Conservation (phyloP, 2,113 vertebrate genomes). For the Heterotis niloticus region DNA sequence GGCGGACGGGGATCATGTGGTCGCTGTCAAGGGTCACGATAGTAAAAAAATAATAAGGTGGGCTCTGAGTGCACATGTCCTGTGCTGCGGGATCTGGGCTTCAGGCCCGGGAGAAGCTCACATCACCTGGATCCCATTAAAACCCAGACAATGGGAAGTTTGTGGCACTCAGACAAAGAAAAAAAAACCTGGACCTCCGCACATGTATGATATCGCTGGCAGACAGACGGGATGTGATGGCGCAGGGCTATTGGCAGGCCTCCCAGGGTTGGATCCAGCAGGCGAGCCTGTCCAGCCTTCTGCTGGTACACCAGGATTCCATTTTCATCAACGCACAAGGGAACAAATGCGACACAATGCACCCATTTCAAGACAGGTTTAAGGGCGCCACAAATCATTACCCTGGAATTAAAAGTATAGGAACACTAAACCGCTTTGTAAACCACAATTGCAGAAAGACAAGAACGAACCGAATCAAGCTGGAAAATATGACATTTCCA, state of each 20-base stretch:
- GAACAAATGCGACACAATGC: background rate
- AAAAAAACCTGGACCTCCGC: conserved; percentile 10
- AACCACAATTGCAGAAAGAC: background rate
- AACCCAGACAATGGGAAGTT: conserved; percentile 25
- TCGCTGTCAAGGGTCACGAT: background rate
- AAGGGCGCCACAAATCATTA: conserved; percentile 19
- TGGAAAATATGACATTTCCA: background rate
- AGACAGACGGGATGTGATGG: conserved; percentile 27
- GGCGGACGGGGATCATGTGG: background rate
- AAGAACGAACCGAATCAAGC: background rate
- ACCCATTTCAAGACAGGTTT: background rate
- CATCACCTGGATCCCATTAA: conserved; percentile 33
- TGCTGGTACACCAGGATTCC: too few relatives aligned
- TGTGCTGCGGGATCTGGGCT: background rate
- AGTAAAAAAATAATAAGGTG: background rate
- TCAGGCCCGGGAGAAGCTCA: background rate
- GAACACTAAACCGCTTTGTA: conserved; percentile 3
- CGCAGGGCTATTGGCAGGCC: conserved; percentile 1
- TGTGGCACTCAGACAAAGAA: conserved; percentile 29
- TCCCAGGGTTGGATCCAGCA: conserved; percentile 15
- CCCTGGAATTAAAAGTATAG: conserved; percentile 15
- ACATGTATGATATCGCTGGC: conserved; percentile 14
- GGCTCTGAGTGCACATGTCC: background rate
- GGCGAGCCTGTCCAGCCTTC: background rate
- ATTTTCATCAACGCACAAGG: too few relatives aligned